These are phyloP conservation scores for Venustaconcha ellipsiformis DNA, from an alignment of 1,140 invertebrate genomes.

Conservation along the genomic window DNA sequence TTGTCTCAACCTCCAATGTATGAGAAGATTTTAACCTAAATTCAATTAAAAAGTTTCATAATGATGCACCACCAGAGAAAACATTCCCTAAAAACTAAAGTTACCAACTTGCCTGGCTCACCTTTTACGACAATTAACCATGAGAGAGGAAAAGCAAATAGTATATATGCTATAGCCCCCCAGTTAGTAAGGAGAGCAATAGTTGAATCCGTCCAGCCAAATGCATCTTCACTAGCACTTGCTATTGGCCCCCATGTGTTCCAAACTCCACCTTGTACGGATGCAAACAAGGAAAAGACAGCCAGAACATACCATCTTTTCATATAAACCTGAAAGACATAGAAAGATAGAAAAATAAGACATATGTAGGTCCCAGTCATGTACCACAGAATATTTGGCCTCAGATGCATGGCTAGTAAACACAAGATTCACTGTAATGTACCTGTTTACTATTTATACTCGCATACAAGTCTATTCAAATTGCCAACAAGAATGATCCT, in stretches of 20 bases:
- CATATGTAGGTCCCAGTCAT: too few relatives aligned
- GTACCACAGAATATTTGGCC: too few relatives aligned
- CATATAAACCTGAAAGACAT: slow-evolving; percentile 21
- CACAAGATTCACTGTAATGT: too few relatives aligned
- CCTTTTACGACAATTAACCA: slow-evolving; percentile 67
- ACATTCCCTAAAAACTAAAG: background rate
- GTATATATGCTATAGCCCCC: slow-evolving; percentile 71
- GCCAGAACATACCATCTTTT: slow-evolving; percentile 43
- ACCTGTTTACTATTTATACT: too few relatives aligned
- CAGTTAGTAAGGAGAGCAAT: slow-evolving; percentile 72
- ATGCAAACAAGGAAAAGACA: slow-evolving; percentile 26
- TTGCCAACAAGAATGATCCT: too few relatives aligned
- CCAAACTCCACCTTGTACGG: slow-evolving; percentile 64
- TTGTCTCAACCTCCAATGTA: too few relatives aligned
- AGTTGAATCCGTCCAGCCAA: slow-evolving; percentile 69
- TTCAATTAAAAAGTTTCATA: too few relatives aligned
- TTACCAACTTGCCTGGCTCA: slow-evolving; percentile 1
- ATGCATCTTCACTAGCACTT: slow-evolving; percentile 67
- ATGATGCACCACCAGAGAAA: too few relatives aligned
- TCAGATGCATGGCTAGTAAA: too few relatives aligned
- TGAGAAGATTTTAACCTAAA: too few relatives aligned
- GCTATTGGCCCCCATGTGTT: slow-evolving; percentile 74
- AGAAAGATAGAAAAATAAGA: too few relatives aligned
- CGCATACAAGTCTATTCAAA: too few relatives aligned
- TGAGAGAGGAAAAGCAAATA: slow-evolving; percentile 67